Evolutionary conservation across 2,113 vertebrate species (phyloP).

Genomic region (Saccopteryx bilineata): DNA sequence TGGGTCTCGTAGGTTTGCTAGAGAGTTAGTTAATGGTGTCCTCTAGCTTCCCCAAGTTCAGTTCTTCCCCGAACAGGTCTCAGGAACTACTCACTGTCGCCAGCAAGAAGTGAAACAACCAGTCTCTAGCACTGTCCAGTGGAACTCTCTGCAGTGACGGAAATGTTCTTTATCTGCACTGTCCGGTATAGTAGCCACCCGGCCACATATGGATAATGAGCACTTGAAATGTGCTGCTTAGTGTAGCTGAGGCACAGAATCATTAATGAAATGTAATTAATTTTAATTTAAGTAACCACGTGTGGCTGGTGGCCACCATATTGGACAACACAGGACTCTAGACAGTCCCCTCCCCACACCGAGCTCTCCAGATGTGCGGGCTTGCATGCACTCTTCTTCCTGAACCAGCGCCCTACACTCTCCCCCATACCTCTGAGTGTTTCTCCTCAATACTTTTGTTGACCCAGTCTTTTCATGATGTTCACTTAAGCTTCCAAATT

Average conservation of each 20-base stretch:
- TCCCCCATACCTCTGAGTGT: not conserved
- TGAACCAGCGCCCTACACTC: not conserved
- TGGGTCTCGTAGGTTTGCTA: not conserved
- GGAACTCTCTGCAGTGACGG: not conserved
- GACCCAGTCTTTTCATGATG: not conserved
- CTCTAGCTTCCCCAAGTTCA: slow-evolving; percentile 6
- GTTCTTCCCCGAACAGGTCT: not conserved
- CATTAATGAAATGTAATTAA: not conserved
- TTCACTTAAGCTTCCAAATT: slow-evolving; percentile 37
- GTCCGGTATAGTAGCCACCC: not conserved
- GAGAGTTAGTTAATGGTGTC: not conserved
- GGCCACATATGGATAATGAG: not conserved
- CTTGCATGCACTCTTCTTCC: not conserved
- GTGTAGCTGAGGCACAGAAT: not conserved
- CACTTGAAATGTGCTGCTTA: not conserved
- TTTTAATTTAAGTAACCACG: not conserved
- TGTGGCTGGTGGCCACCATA: not conserved
- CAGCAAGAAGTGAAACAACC: not conserved
- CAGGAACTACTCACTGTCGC: not conserved
- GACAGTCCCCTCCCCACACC: not conserved
- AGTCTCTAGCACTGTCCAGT: not conserved
- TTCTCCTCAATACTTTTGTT: not conserved
- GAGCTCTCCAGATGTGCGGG: not conserved
- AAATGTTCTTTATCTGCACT: not conserved
- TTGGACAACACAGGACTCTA: not conserved